These are phyloP conservation scores for Pangasius sanitwongsei DNA, from an alignment of 2,797 vertebrate species.

Conservation along the genomic window DNA sequence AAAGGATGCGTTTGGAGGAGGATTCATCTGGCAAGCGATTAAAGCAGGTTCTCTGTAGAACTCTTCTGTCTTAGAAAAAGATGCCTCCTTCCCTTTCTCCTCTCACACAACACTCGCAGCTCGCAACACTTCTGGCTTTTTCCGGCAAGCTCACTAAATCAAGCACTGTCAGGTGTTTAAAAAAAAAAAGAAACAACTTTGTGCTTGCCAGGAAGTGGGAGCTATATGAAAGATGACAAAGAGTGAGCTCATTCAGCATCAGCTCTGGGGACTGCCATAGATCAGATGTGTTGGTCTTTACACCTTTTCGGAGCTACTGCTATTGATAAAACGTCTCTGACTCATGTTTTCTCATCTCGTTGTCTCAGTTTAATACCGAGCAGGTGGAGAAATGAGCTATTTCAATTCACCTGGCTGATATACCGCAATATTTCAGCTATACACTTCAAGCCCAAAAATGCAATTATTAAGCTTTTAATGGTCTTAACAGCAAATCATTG, in stretches of 20 bases:
- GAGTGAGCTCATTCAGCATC: conserved; percentile 4
- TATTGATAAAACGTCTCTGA: conserved; percentile 51
- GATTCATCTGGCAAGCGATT: conserved; percentile 63
- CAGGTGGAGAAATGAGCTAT: conserved; percentile 38
- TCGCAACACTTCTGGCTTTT: conserved; percentile 18
- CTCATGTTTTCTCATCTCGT: conserved; percentile 42
- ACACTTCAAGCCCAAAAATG: background rate
- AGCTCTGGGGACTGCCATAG: conserved; percentile 10
- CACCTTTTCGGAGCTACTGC: conserved; percentile 15
- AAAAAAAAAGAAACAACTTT: conserved; percentile 7
- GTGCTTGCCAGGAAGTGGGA: background rate
- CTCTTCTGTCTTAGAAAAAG: conserved; percentile 44
- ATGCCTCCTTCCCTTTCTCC: conserved; percentile 24
- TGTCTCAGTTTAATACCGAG: conserved; percentile 39
- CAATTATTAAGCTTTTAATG: no score
- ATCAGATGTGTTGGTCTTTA: conserved; percentile 38
- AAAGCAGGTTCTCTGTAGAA: conserved; percentile 62
- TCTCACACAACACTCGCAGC: conserved; percentile 23
- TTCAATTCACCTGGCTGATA: conserved; percentile 28
- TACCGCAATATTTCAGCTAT: conserved; percentile 9
- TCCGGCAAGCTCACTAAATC: conserved; percentile 36
- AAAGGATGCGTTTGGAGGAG: conserved; percentile 61
- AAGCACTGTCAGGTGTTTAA: conserved; percentile 20
- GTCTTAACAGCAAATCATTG: no score
- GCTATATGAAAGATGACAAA: background rate